phyloP scores from a whole-genome alignment of 2,888 invertebrate genomes.

The Ferrisia virgata region DNA sequence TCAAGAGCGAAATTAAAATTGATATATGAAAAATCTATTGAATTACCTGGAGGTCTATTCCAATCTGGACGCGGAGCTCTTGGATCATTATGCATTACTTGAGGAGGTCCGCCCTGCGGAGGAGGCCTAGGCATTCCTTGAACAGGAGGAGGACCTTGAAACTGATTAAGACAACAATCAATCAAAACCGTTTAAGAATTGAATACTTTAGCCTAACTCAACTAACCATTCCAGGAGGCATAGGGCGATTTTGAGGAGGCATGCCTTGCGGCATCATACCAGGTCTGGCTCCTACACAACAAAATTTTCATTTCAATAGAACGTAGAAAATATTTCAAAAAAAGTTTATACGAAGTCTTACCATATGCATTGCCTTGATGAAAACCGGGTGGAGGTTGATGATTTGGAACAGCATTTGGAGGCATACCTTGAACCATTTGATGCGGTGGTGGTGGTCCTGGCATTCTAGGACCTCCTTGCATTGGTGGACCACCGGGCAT shows the following conservation, averaged over 20 bases:
- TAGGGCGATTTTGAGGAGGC: constrained; percentile 55
- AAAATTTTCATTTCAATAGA: too few species aligned
- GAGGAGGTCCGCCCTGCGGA: constrained; percentile 57
- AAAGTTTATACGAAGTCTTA: constrained; percentile 52
- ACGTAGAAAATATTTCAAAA: background rate
- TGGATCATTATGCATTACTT: constrained; percentile 62
- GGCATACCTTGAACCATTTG: constrained; percentile 51
- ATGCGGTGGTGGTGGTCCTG: constrained; percentile 54
- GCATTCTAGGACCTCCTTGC: constrained; percentile 59
- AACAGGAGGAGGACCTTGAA: constrained; percentile 55
- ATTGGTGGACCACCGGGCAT: constrained; percentile 59
- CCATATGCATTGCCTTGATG: constrained; percentile 56
- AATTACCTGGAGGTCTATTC: constrained; percentile 65
- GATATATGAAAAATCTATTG: background rate
- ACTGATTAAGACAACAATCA: constrained; percentile 6
- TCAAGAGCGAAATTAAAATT: background rate
- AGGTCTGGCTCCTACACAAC: constrained; percentile 55
- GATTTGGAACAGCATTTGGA: constrained; percentile 54
- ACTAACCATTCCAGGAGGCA: constrained; percentile 56
- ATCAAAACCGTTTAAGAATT: background rate
- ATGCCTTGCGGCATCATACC: constrained; percentile 59
- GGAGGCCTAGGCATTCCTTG: constrained; percentile 51
- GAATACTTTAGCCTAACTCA: background rate
- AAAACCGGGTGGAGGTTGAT: constrained; percentile 57
- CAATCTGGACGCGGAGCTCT: constrained; percentile 65